Base-by-base conservation (phyloP, 2,797 vertebrate species). In the Chiloscyllium punctatum region DNA sequence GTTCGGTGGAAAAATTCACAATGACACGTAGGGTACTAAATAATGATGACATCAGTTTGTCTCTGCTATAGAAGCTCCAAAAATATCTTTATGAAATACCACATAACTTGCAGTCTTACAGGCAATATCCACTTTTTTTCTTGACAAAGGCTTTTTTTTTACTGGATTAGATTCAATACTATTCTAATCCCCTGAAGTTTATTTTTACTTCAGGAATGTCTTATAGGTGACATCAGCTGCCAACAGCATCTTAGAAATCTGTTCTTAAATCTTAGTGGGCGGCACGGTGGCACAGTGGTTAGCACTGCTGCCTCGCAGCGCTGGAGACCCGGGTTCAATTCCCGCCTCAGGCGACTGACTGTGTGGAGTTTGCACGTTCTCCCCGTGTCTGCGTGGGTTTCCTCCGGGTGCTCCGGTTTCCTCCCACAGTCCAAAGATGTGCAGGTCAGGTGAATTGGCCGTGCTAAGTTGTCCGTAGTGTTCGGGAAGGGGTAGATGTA, bases 31-130 rank as follows among this genome's bases (percentile, higher is more conserved):
- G 15, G 71, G 48, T 77, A 77, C 77, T 77, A 95, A 95, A 77
- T 57, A 53, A 95, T 95, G 94, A 95, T 77, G 53, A 95, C 94
- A 95, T 95, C 71, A 77, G 71, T n/a, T 74, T 51, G 74, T 51
- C 48, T 48, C 48, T 30, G 42, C 33, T 77, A 53, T 71, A 77
- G 37, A 27, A 94, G n/a, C 68, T 69, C 33, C 53, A 68, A 27
- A 94, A 94, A 71, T 25, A 4, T 68, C 66, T 42, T 94, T 94
- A 71, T 48, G 23, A 48, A 69, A 48, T 30, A 68, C 92, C 48
- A 9, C 21, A 69, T 6, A 94, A 71, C 37, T 94, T 94, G 42
- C 68, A 94, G 68, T 72, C 68, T 72, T 48, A 68, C 51, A 51
- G 23, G 68, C 69, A 42, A 71, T 94, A 68, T 94, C 68, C 68